These are phyloP conservation scores for Trematomus loennbergii DNA, from an alignment of 2,113 vertebrate genomes.

Conservation along the genomic window DNA sequence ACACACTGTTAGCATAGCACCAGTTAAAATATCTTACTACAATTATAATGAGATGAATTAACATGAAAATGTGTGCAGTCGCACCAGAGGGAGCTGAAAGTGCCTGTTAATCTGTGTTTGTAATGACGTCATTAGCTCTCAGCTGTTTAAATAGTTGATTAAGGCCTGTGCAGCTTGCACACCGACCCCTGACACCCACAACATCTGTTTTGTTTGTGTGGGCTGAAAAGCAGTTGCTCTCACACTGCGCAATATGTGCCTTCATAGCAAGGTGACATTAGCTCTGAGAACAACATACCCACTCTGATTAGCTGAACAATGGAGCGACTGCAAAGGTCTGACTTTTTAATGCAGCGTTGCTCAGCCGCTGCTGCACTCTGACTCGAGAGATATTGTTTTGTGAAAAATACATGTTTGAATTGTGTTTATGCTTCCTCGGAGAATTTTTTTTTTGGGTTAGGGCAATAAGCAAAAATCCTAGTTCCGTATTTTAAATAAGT, in stretches of 20 bases:
- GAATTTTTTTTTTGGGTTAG: neutral
- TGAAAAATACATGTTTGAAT: neutral
- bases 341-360: constrained; percentile 4
- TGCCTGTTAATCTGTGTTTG: constrained; percentile 58
- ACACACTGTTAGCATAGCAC: neutral
- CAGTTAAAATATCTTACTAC: neutral
- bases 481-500: neutral
- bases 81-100: constrained; percentile 44
- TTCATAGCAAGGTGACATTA: constrained; percentile 71
- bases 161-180: constrained; percentile 62
- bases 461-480: neutral
- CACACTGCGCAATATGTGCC: constrained; percentile 61
- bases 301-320: constrained; percentile 38
- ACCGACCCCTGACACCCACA: constrained; percentile 63
- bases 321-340: constrained; percentile 32
- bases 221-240: constrained; percentile 61
- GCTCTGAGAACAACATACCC: constrained; percentile 46
- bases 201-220: constrained; percentile 76
- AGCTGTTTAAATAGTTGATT: constrained; percentile 71
- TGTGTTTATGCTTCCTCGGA: neutral
- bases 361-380: constrained; percentile 26
- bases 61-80: constrained; percentile 35
- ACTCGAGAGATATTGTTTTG: neutral
- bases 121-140: constrained; percentile 56
- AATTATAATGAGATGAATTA: constrained; percentile 14